Conservation (phyloP, 2,888 invertebrate genomes). For the Ctenicera cuprea region DNA sequence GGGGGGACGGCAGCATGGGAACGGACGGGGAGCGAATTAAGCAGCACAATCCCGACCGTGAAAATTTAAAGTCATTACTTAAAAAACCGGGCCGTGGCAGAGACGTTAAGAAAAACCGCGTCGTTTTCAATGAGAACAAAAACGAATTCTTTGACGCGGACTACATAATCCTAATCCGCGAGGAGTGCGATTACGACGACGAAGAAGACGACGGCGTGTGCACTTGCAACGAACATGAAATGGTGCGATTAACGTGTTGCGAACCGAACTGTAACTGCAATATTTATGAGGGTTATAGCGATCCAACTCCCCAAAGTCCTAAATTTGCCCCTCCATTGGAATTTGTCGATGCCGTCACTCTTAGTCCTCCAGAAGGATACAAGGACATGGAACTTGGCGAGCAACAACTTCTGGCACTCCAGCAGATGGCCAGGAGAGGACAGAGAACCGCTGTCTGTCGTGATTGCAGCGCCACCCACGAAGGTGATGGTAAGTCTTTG, state of each 20-base stretch:
- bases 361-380: slow-evolving; percentile 94
- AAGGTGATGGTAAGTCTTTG: slow-evolving; percentile 65
- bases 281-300: slow-evolving; percentile 66
- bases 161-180: slow-evolving; percentile 92
- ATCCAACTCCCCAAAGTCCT: slow-evolving; percentile 73
- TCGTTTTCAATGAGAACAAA: slow-evolving; percentile 91
- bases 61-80: slow-evolving; percentile 83
- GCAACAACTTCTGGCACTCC: slow-evolving; percentile 76
- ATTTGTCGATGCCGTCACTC: slow-evolving; percentile 87
- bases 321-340: slow-evolving; percentile 83
- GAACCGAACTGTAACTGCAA: slow-evolving; percentile 79
- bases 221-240: slow-evolving; percentile 83
- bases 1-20: slow-evolving; percentile 73
- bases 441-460: slow-evolving; percentile 68
- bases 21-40: slow-evolving; percentile 66
- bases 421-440: slow-evolving; percentile 71
- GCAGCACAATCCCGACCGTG: slow-evolving; percentile 78
- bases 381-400: slow-evolving; percentile 86
- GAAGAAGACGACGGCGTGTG: slow-evolving; percentile 83
- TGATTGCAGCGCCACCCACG: slow-evolving; percentile 71
- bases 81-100: slow-evolving; percentile 84
- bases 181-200: slow-evolving; percentile 90
- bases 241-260: slow-evolving; percentile 79
- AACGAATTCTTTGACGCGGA: slow-evolving; percentile 95
- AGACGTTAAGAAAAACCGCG: slow-evolving; percentile 77